These are phyloP conservation scores for Drosophila ogumai DNA, from an alignment of 1,140 invertebrate genomes.

Conservation along the genomic window DNA sequence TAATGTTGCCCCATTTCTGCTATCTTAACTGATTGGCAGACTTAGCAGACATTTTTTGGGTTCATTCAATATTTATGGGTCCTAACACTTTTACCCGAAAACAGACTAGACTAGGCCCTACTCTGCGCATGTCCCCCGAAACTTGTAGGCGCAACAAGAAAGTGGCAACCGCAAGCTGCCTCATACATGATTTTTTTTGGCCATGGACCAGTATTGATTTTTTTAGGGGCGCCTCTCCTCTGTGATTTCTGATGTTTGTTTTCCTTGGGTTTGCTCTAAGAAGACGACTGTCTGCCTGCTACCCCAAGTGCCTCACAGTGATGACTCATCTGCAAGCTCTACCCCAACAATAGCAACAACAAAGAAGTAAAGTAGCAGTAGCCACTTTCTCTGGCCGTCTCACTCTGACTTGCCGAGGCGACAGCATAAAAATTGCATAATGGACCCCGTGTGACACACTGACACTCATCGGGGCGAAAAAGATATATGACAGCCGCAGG, in stretches of 20 bases:
- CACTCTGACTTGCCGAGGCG: conserved; percentile 15
- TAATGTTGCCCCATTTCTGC: conserved; percentile 25
- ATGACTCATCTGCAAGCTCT: conserved; percentile 45
- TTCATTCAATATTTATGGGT: conserved; percentile 36
- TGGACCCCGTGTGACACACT: conserved; percentile 70
- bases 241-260: background rate
- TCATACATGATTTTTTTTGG: conserved; percentile 9
- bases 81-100: conserved; percentile 36
- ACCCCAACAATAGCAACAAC: conserved; percentile 30
- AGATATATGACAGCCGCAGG: conserved; percentile 42
- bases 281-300: background rate
- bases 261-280: background rate
- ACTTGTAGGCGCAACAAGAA: conserved; percentile 51
- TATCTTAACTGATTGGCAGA: conserved; percentile 40
- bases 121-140: conserved; percentile 34
- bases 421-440: conserved; percentile 82
- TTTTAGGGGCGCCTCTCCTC: background rate
- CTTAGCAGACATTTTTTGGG: conserved; percentile 1
- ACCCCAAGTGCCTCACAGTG: conserved; percentile 11
- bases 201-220: conserved; percentile 54
- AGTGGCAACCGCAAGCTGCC: conserved; percentile 14
- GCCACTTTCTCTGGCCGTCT: conserved; percentile 66
- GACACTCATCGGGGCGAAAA: conserved; percentile 61
- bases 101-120: background rate
- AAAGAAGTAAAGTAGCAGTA: background rate